A percentile compares a stretch with the other conserved stretches of the same genome.
Evolutionary conservation across 2,888 invertebrate genomes (phyloP).

Genomic region (Bedellia somnulentella): DNA sequence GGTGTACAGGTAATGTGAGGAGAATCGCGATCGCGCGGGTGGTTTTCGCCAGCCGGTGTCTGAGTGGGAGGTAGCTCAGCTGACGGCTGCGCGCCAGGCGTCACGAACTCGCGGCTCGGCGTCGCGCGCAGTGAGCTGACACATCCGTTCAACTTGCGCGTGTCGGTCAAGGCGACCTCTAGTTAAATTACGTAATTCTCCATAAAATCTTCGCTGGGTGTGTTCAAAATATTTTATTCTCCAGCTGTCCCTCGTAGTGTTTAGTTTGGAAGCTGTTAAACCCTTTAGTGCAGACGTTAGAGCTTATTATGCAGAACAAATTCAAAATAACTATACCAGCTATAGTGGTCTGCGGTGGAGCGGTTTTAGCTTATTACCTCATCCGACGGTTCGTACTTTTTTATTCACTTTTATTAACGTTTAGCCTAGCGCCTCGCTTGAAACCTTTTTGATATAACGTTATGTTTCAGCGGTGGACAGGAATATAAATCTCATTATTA

Average conservation of each 20-base stretch:
- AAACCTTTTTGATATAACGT: no score
- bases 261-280: no score
- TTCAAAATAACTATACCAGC: slow-evolving; percentile 51
- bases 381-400: slow-evolving; percentile 50
- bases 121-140: slow-evolving; percentile 57
- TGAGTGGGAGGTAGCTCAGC: slow-evolving; percentile 46
- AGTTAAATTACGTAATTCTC: slow-evolving; percentile 54
- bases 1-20: slow-evolving; percentile 45
- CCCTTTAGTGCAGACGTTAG: no score
- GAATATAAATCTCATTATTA: no score
- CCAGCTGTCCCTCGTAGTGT: slow-evolving; percentile 31
- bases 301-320: no score
- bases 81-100: slow-evolving; percentile 30
- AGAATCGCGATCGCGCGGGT: slow-evolving; percentile 49
- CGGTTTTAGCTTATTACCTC: slow-evolving; percentile 56
- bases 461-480: no score
- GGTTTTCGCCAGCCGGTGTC: slow-evolving; percentile 15
- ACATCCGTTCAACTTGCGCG: slow-evolving; percentile 57
- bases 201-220: slow-evolving; percentile 44
- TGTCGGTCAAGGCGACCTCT: slow-evolving; percentile 55
- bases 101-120: slow-evolving; percentile 25
- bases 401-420: slow-evolving; percentile 1
- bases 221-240: slow-evolving; percentile 38
- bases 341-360: slow-evolving; percentile 55
- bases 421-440: no score